phyloP scores from a whole-genome alignment of 2,113 vertebrate species.

The Toxotes chatareus region DNA sequence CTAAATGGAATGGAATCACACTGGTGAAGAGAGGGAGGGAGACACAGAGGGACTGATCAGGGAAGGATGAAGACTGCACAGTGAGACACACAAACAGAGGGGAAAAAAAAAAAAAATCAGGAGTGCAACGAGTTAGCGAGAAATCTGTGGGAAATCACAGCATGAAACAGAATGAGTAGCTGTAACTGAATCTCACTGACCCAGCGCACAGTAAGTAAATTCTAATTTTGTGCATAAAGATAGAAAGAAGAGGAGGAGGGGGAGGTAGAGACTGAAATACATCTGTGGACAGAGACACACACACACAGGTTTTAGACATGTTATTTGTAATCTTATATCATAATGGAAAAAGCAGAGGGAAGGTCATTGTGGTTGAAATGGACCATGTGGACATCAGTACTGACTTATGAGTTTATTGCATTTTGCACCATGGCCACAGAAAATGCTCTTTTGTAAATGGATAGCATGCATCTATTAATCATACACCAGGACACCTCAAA shows the following conservation, averaged over 20 bases:
- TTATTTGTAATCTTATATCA: background rate
- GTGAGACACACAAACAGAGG: background rate
- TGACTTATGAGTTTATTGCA: background rate
- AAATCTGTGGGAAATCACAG: background rate
- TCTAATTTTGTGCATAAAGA: background rate
- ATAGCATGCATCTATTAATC: background rate
- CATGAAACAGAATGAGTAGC: background rate
- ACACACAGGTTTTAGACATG: background rate
- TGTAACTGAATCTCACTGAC: background rate
- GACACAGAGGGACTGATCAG: background rate
- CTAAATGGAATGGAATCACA: constrained; percentile 32
- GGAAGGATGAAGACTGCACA: background rate
- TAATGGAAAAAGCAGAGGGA: background rate
- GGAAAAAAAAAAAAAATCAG: background rate
- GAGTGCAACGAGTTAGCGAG: background rate
- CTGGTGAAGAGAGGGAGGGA: background rate
- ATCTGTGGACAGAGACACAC: background rate
- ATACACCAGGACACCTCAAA: background rate
- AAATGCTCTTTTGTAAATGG: background rate
- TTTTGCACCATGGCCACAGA: background rate
- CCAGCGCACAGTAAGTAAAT: background rate
- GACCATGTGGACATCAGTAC: background rate
- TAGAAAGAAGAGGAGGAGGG: background rate
- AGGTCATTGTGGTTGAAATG: background rate
- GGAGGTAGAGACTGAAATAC: constrained; percentile 18